Percentiles rank a stretch among this genome's conserved stretches.
phyloP scores from a whole-genome alignment of 2,888 invertebrate genomes.

The Drosophila paramelanica region DNA sequence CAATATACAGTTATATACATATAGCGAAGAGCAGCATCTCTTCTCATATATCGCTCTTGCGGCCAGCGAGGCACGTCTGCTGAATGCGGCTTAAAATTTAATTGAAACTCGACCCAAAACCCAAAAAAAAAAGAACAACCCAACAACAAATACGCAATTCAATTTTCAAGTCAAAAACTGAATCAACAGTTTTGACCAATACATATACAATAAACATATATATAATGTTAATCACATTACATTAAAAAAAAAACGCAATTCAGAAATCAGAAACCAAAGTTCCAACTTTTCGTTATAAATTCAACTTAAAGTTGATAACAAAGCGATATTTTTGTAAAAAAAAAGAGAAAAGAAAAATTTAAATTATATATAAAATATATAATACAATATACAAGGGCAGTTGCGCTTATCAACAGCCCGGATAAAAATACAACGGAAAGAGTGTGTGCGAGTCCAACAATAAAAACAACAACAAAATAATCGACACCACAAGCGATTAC shows the following conservation, averaged over 20 bases:
- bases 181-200: constrained; percentile 49
- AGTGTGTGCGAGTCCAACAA: constrained; percentile 27
- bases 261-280: constrained; percentile 45
- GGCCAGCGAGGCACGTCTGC: constrained; percentile 66
- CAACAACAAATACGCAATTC: constrained; percentile 29
- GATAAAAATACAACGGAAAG: constrained; percentile 45
- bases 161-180: constrained; percentile 23
- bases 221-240: constrained; percentile 29
- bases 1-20: constrained; percentile 8
- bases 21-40: constrained; percentile 24
- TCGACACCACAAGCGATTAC: constrained; percentile 36
- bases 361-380: constrained; percentile 19
- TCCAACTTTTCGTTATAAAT: constrained; percentile 22
- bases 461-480: constrained; percentile 34
- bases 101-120: constrained; percentile 62
- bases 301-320: constrained; percentile 36
- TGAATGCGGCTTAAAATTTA: constrained; percentile 73
- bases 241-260: constrained; percentile 14
- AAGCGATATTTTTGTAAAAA: constrained; percentile 2
- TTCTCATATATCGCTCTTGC: constrained; percentile 56
- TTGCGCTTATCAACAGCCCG: constrained; percentile 43
- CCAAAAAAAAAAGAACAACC: constrained; percentile 3
- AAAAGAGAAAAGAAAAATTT: constrained; percentile 11
- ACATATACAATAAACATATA: background rate
- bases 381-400: constrained; percentile 26